Conservation (phyloP, 1,140 invertebrate species). For the Heliconius hermathena region DNA sequence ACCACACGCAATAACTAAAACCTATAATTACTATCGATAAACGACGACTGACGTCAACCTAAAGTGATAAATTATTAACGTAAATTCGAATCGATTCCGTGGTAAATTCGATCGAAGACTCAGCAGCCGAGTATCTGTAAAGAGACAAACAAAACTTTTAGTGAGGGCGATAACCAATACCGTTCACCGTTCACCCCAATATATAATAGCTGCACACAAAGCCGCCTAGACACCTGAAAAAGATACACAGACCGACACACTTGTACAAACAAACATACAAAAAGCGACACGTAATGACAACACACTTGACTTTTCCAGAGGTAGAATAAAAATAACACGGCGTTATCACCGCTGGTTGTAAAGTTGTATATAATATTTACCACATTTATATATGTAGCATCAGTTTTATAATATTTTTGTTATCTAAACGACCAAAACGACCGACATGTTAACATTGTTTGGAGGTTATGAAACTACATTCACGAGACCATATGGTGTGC, state of each 20-base stretch:
- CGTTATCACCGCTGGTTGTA: not conserved
- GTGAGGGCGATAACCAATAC: conserved; percentile 50
- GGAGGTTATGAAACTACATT: not conserved
- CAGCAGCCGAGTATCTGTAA: conserved; percentile 63
- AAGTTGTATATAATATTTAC: conserved; percentile 12
- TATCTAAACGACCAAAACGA: not conserved
- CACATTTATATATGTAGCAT: not conserved
- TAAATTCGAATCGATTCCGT: not conserved
- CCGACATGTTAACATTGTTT: conserved; percentile 3
- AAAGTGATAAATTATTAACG: not conserved
- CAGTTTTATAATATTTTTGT: conserved; percentile 4
- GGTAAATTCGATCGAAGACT: conserved; percentile 28
- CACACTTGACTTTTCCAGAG: conserved; percentile 35
- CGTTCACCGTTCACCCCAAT: conserved; percentile 58
- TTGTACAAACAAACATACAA: conserved; percentile 55
- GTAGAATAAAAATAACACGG: not conserved
- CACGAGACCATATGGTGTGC: conserved; percentile 1
- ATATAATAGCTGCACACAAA: conserved; percentile 61
- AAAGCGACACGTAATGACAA: conserved; percentile 46
- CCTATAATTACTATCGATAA: not conserved
- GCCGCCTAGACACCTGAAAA: conserved; percentile 58
- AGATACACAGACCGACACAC: conserved; percentile 53
- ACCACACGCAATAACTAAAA: no score
- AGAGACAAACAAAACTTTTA: conserved; percentile 73
- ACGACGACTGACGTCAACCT: not conserved